phyloP scores from a whole-genome alignment of 2,888 invertebrate genomes.

The Hydroisotoma schaefferi region DNA sequence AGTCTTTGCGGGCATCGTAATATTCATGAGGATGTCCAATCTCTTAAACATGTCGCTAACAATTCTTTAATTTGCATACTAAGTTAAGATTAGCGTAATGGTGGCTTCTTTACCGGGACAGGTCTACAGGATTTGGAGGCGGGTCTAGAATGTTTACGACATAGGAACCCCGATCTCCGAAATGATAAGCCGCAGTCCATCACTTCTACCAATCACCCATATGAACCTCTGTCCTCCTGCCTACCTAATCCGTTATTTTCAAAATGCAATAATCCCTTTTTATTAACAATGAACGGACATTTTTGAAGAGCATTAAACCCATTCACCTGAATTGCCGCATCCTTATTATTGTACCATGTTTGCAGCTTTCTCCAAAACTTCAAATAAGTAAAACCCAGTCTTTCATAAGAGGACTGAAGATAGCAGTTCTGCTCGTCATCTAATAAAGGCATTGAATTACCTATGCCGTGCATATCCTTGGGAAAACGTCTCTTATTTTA shows the following conservation, averaged over 20 bases:
- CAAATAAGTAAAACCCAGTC: neutral
- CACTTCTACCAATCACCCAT: neutral
- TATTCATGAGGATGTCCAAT: neutral
- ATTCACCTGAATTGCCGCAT: neutral
- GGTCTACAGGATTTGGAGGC: neutral
- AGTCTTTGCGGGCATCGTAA: conserved; percentile 53
- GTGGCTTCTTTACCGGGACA: neutral
- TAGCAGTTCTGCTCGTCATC: neutral
- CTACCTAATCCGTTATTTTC: neutral
- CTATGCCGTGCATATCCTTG: neutral
- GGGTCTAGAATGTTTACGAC: neutral
- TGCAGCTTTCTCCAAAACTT: neutral
- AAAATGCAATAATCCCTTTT: too few species aligned
- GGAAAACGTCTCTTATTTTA: neutral
- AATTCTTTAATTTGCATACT: neutral
- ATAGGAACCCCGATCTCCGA: neutral
- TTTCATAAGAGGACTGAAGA: neutral
- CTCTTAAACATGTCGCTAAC: neutral
- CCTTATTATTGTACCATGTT: neutral
- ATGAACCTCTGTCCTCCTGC: neutral
- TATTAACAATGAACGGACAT: too few species aligned
- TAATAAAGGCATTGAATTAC: neutral
- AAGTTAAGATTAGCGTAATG: neutral
- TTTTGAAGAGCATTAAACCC: neutral
- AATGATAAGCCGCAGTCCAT: neutral